These are phyloP conservation scores for Drosophila sordidula DNA, from an alignment of 2,888 invertebrate species.

Conservation along the genomic window DNA sequence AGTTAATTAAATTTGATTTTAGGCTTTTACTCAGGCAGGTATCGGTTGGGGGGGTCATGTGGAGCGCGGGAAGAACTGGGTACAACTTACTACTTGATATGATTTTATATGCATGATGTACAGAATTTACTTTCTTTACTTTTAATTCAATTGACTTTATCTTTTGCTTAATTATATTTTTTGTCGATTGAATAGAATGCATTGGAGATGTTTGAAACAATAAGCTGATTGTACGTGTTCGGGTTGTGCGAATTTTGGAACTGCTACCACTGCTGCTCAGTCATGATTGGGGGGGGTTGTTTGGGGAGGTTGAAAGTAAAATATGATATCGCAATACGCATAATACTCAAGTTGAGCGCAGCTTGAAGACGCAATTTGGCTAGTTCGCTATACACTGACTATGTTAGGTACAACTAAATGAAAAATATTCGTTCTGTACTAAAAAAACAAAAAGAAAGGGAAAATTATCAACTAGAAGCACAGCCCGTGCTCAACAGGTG, in stretches of 20 bases:
- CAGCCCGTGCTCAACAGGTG: constrained; percentile 37
- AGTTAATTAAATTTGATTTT: constrained; percentile 75
- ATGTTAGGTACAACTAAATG: constrained; percentile 19
- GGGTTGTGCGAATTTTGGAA: constrained; percentile 74
- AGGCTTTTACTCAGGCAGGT: constrained; percentile 28
- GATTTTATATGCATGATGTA: constrained; percentile 58
- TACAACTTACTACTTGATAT: constrained; percentile 75
- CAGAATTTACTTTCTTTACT: constrained; percentile 31
- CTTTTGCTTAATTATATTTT: constrained; percentile 49
- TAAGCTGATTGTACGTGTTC: constrained; percentile 61
- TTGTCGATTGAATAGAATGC: constrained; percentile 71
- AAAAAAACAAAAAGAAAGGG: constrained; percentile 16
- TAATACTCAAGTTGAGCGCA: constrained; percentile 57
- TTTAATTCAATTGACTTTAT: constrained; percentile 35
- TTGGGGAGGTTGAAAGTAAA: constrained; percentile 59
- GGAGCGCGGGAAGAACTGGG: constrained; percentile 51
- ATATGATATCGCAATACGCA: constrained; percentile 72
- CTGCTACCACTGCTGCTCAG: constrained; percentile 80
- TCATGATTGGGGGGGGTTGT: constrained; percentile 65
- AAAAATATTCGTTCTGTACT: constrained; percentile 15
- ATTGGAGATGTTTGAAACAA: constrained; percentile 77
- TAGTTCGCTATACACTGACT: constrained; percentile 37
- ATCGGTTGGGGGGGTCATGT: constrained; percentile 18
- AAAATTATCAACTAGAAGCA: constrained; percentile 50
- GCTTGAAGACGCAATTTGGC: constrained; percentile 51